A percentile compares a stretch with the other conserved stretches of the same genome.
Conservation (phyloP, 2,797 vertebrate genomes). For the Enteromius argenteus region DNA sequence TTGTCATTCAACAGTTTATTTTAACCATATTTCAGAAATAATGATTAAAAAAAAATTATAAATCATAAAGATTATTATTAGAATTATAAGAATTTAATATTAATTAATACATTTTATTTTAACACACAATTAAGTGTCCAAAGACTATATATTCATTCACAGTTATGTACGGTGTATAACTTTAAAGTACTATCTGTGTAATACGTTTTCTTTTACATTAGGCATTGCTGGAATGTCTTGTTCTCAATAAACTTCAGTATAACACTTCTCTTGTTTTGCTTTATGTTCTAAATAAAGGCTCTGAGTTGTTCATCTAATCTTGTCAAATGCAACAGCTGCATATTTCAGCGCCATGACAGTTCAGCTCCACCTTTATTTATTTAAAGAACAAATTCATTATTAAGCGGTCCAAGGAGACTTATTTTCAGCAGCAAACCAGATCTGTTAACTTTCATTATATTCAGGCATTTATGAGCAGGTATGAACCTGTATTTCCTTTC, state of each 20-base stretch:
- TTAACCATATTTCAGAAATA: background rate
- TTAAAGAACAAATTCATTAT: background rate
- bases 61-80: no score
- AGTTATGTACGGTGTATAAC: background rate
- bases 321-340: background rate
- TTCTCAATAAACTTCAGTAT: background rate
- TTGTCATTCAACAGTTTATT: background rate
- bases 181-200: background rate
- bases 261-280: background rate
- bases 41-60: no score
- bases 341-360: background rate
- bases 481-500: background rate
- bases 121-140: background rate
- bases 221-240: background rate
- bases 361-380: background rate
- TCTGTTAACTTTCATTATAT: slow-evolving; percentile 3
- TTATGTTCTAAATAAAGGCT: background rate
- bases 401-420: background rate
- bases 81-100: no score
- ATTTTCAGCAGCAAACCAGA: background rate
- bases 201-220: background rate
- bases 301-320: background rate
- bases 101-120: background rate
- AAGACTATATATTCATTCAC: background rate
- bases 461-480: background rate